Evolutionary conservation across 1,140 invertebrate species (phyloP).

Genomic region (Probaryconus sp.): DNA sequence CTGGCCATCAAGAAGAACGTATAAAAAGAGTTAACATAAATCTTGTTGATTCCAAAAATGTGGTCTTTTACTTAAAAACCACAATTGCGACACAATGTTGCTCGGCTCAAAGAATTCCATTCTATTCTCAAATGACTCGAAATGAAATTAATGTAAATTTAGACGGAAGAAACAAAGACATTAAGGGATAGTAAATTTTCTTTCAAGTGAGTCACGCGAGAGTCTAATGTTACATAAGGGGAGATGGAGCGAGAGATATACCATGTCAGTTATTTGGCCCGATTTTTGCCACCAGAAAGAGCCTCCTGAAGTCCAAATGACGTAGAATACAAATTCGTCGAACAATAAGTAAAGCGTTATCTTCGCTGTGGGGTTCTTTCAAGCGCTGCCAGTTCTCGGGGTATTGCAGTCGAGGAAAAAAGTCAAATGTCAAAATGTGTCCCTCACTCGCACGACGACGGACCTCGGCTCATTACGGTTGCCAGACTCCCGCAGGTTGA

Average conservation of each 20-base stretch:
- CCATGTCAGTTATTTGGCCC: conserved; percentile 20
- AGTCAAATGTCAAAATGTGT: conserved; percentile 48
- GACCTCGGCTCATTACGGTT: conserved; percentile 71
- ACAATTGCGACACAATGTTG: too few relatives aligned
- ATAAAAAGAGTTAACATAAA: too few relatives aligned
- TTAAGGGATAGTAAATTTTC: neutral
- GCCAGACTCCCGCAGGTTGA: conserved; percentile 70
- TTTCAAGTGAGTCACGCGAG: conserved; percentile 15
- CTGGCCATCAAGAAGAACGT: too few relatives aligned
- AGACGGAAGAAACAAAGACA: too few relatives aligned
- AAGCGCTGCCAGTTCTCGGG: conserved; percentile 40
- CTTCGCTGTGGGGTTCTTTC: conserved; percentile 64
- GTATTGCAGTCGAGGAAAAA: conserved; percentile 38
- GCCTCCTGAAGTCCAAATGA: conserved; percentile 68
- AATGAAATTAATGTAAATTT: too few relatives aligned
- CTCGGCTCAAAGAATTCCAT: too few relatives aligned
- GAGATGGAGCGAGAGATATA: neutral
- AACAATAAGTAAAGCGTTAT: conserved; percentile 72
- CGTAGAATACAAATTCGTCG: conserved; percentile 71
- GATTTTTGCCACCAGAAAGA: conserved; percentile 60
- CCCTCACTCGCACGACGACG: conserved; percentile 59
- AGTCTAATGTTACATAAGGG: neutral
- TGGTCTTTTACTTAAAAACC: too few relatives aligned
- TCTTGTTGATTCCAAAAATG: too few relatives aligned
- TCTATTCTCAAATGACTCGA: too few relatives aligned